Evolutionary conservation across 2,113 vertebrate genomes (phyloP), one percentile per base, ranked within the genome.

Genomic region (Opisthocomus hoazin): DNA sequence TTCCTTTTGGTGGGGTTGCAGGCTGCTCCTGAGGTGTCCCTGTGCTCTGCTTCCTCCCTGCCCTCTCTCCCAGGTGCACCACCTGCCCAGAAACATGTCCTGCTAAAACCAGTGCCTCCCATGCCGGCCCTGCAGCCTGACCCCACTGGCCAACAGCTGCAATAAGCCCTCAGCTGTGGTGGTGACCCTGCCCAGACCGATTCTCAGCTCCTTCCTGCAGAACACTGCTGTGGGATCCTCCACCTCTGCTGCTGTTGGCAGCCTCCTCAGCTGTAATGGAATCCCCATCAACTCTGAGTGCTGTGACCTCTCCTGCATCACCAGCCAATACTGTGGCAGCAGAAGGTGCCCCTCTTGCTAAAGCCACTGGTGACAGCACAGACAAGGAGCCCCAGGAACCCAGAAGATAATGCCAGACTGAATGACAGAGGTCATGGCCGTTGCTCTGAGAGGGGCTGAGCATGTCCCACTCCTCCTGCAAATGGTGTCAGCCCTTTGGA

Each of bases 341-440:
- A 80, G 39, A 43, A 61, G 73, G 21, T 71, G 48, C 18, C 20
- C 15, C 3, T 23, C 54, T 9, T 68, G 61, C 29, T 83, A 39
- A 68, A 83, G 60, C 12, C 12, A 4, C 11, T 4, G 13, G 2
- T n/a, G 57, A 56, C n/a, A 30, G 29, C 32, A 8, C 15, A 6
- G 34, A 34, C 15, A n/a, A 73, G 12, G 16, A 71, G 1, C 19
- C 15, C 14, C 32, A 11, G 34, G 32, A 66, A 22, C 7, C 3
- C 16, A 41, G 48, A 71, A 30, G 8, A 30, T 73, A n/a, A 36
- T 48, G 51, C 41, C 12, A 18, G 15, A 34, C 46, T 45, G 32
- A 68, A 11, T 3, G 5, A 36, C 2, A 5, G 45, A 50, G 32
- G 26, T 51, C 0, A 0, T 32, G 56, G 29, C 48, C 22, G 9